Percentiles rank a stretch among this genome's conserved stretches.
Conservation (phyloP, 2,888 invertebrate species). For the Panorpa germanica region DNA sequence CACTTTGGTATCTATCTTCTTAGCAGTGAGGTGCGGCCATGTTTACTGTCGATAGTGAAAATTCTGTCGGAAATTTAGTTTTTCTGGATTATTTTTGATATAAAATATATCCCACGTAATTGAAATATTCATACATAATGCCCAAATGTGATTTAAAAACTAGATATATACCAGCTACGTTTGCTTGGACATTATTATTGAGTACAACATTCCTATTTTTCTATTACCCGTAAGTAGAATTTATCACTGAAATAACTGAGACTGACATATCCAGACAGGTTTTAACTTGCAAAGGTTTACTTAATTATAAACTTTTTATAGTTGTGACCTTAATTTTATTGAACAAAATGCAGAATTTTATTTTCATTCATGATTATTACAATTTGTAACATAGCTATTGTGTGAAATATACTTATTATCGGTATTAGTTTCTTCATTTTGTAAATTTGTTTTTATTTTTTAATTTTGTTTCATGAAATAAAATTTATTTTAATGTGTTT, state of each 20-base stretch:
- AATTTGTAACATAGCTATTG: no score
- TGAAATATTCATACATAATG: slow-evolving; percentile 58
- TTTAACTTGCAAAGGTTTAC: slow-evolving; percentile 7
- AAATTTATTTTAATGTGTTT: no score
- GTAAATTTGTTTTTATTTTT: background rate
- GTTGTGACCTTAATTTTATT: background rate
- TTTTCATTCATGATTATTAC: slow-evolving; percentile 6
- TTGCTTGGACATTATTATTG: slow-evolving; percentile 93
- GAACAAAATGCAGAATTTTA: background rate
- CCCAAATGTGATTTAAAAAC: slow-evolving; percentile 94
- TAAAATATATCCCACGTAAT: slow-evolving; percentile 12
- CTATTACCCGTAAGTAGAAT: slow-evolving; percentile 92
- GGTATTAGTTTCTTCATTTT: no score
- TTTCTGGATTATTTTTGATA: no score
- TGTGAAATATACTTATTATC: no score
- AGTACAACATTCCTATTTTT: slow-evolving; percentile 89
- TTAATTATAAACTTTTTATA: no score
- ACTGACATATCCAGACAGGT: slow-evolving; percentile 9
- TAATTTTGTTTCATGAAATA: background rate
- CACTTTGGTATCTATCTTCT: no score
- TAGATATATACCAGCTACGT: slow-evolving; percentile 93
- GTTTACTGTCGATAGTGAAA: no score
- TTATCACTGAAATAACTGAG: no score
- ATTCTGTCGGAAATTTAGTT: no score
- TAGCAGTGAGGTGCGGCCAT: slow-evolving; percentile 13